These are phyloP conservation scores for Drosophila lacertosa DNA, from an alignment of 1,140 invertebrate species.

Conservation along the genomic window DNA sequence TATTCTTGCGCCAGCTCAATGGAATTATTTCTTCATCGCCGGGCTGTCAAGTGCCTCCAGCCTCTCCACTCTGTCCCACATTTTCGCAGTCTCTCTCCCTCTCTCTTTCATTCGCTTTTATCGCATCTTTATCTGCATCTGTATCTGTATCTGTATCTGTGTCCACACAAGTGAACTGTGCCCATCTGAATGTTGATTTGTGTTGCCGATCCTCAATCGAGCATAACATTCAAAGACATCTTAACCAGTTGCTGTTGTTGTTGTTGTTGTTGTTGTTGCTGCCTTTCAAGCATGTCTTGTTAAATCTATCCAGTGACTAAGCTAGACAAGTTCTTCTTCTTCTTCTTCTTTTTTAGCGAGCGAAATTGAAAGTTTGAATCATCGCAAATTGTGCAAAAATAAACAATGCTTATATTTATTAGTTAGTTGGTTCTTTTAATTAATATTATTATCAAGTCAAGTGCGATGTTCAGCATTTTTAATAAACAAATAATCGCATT, in stretches of 20 bases:
- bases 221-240: constrained; percentile 61
- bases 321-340: constrained; percentile 3
- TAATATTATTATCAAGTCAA: too few relatives aligned
- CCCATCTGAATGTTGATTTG: constrained; percentile 19
- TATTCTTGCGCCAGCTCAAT: constrained; percentile 77
- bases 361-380: constrained; percentile 9
- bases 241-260: constrained; percentile 46
- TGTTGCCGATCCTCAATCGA: constrained; percentile 60
- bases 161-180: constrained; percentile 4
- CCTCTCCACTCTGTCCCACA: constrained; percentile 37
- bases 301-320: constrained; percentile 11
- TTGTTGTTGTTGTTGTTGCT: constrained; percentile 27
- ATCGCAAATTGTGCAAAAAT: constrained; percentile 7
- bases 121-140: constrained; percentile 34
- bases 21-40: constrained; percentile 76
- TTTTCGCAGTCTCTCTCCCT: constrained; percentile 44
- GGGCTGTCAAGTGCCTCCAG: constrained; percentile 71
- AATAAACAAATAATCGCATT: constrained; percentile 52
- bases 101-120: constrained; percentile 43
- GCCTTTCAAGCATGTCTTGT: constrained; percentile 4
- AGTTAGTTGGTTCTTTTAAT: too few relatives aligned
- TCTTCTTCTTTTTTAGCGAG: too few relatives aligned
- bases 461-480: constrained; percentile 26
- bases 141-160: constrained; percentile 44
- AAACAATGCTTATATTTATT: neutral